These are phyloP conservation scores for Melipona quadrifasciata DNA, from an alignment of 1,140 invertebrate genomes.

Conservation along the genomic window DNA sequence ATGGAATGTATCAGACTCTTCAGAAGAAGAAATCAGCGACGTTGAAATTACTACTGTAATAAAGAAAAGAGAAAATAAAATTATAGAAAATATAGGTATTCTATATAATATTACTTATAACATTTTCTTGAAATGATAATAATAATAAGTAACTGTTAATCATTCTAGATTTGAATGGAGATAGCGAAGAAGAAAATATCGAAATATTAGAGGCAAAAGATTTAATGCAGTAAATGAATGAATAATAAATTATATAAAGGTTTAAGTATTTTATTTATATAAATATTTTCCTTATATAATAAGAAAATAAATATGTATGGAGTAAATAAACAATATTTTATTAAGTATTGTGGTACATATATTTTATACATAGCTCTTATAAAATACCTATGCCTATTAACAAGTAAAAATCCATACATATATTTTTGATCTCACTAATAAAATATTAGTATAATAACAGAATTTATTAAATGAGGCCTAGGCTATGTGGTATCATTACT, in stretches of 20 bases:
- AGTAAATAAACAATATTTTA: conserved; percentile 6
- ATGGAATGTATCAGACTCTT: conserved; percentile 72
- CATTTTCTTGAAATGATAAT: neutral
- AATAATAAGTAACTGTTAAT: conserved; percentile 44
- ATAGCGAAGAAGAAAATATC: conserved; percentile 82
- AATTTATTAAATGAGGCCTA: conserved; percentile 42
- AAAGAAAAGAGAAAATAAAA: conserved; percentile 43
- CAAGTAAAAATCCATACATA: conserved; percentile 69
- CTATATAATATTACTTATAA: neutral
- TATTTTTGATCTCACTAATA: conserved; percentile 62
- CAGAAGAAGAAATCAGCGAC: conserved; percentile 71
- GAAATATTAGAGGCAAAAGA: conserved; percentile 68
- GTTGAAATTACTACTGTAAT: conserved; percentile 72
- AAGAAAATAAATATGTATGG: neutral
- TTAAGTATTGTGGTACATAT: conserved; percentile 39
- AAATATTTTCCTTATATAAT: neutral
- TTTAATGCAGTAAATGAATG: conserved; percentile 56
- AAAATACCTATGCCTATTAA: conserved; percentile 71
- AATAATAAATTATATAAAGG: neutral
- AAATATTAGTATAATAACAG: conserved; percentile 63
- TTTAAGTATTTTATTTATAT: neutral
- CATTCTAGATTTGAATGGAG: conserved; percentile 80
- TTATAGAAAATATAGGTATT: conserved; percentile 10
- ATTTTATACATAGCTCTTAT: conserved; percentile 64
- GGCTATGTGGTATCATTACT: conserved; percentile 84